Evolutionary conservation across 2,113 vertebrate species (phyloP).

Genomic region (Apodemus speciosus): DNA sequence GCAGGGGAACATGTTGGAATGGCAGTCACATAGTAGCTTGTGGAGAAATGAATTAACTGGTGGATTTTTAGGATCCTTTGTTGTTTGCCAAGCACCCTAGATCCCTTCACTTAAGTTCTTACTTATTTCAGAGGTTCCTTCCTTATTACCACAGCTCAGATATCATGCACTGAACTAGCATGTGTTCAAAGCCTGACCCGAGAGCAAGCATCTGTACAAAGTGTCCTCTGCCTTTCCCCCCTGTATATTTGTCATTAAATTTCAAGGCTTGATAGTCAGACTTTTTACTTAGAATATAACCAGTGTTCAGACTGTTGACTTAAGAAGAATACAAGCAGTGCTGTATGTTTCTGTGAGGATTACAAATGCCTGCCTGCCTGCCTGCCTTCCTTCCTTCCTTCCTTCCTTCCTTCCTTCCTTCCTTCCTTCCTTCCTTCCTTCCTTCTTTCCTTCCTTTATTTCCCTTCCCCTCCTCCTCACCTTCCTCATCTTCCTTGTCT

Average conservation of each 20-base stretch:
- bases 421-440: no score
- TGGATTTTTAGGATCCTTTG: neutral
- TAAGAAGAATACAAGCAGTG: neutral
- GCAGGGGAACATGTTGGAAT: neutral
- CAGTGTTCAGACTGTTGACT: neutral
- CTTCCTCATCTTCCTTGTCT: neutral
- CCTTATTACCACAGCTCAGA: neutral
- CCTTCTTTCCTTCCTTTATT: no score
- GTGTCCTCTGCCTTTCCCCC: neutral
- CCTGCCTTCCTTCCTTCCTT: neutral
- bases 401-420: neutral
- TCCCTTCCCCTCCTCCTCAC: neutral
- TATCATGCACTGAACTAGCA: neutral
- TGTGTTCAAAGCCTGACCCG: neutral
- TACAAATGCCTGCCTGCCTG: neutral
- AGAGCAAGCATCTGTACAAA: neutral
- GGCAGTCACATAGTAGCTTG: neutral
- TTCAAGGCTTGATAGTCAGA: neutral
- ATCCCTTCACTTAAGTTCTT: neutral
- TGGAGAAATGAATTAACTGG: neutral
- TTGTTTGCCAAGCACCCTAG: neutral
- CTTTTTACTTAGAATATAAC: neutral
- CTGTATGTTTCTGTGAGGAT: neutral
- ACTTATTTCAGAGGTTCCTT: neutral
- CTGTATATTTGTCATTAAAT: neutral